Evolutionary conservation across 92 coral and sea anemone genomes (phyloP).

Genomic region (Actinostola sp.): DNA sequence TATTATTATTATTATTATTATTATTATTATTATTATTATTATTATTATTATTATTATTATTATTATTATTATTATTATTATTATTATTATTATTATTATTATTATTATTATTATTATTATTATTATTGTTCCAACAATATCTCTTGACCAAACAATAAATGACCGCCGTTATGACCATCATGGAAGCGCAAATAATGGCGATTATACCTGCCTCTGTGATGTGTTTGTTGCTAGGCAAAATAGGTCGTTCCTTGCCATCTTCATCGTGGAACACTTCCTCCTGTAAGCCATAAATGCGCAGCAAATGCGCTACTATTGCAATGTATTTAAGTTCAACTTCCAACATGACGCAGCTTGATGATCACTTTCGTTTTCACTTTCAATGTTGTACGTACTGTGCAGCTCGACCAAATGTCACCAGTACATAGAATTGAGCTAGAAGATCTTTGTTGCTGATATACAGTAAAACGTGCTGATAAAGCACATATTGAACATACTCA

Average conservation of each 20-base stretch:
- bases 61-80: no score
- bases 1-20: no score
- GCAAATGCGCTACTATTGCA: not conserved
- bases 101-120: no score
- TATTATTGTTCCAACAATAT: slow-evolving; percentile 7
- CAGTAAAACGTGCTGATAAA: not conserved
- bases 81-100: no score
- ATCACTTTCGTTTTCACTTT: slow-evolving; percentile 13
- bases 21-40: no score
- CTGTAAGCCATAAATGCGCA: not conserved
- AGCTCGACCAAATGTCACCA: no score
- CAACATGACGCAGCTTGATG: not conserved
- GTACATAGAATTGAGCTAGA: no score
- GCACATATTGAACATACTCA: no score
- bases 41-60: no score
- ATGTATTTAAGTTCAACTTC: not conserved
- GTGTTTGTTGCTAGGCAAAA: not conserved
- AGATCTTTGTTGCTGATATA: not conserved
- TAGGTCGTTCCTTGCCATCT: not conserved
- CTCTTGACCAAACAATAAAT: slow-evolving; percentile 7
- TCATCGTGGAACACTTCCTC: not conserved
- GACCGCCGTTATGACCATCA: not conserved
- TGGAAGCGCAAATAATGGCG: not conserved
- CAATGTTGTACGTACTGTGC: not conserved
- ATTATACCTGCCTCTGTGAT: slow-evolving; percentile 16